Base-by-base conservation (phyloP, 2,888 invertebrate genomes). In the Belgica antarctica region DNA sequence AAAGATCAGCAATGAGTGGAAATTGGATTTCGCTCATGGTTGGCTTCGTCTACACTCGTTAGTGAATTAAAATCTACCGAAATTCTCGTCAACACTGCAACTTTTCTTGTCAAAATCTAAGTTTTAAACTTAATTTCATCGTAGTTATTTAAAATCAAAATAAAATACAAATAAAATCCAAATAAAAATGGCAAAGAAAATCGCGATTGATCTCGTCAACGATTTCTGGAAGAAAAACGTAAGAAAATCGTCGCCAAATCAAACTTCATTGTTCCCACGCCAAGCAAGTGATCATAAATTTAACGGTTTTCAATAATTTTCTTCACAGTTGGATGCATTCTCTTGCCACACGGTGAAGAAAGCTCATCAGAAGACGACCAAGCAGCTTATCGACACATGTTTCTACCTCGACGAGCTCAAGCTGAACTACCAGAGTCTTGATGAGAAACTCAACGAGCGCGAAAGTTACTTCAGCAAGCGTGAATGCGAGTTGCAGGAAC, bases 281-380 rank as follows among this genome's bases (percentile, higher is more conserved):
- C 8, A 61, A 61, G 15, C 3, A 46, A 46, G 15, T 31, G 5
- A 31, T 10, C 5, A 46, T n/a, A 46, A 46, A 46, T 46, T 15
- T 46, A n/a, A 3, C 5, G 12, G 46, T n/a, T 5, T n/a, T n/a
- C 7, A 46, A 61, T 68, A 68, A 70, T 19, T 71, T 19, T 47
- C 76, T 76, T 34, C 71, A n/a, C n/a, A 80, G 80, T 73, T 80
- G 74, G 79, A 80, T 73, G 77, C 78, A 28, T 76, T 80, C 73
- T 74, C 76, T 59, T 78, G 77, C 72, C 76, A 77, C 66, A 73
- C 75, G 70, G 66, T 75, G 34, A 78, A 79, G 73, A 72, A 73
- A 62, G 75, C 77, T 70, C 75, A 74, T 63, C 73, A 73, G 63
- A 74, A 75, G 68, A 71, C 74, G 28, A 75, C 76, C 71, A 74